Evolutionary conservation across 2,113 vertebrate species (phyloP).

Genomic region (Uropsilus gracilis): DNA sequence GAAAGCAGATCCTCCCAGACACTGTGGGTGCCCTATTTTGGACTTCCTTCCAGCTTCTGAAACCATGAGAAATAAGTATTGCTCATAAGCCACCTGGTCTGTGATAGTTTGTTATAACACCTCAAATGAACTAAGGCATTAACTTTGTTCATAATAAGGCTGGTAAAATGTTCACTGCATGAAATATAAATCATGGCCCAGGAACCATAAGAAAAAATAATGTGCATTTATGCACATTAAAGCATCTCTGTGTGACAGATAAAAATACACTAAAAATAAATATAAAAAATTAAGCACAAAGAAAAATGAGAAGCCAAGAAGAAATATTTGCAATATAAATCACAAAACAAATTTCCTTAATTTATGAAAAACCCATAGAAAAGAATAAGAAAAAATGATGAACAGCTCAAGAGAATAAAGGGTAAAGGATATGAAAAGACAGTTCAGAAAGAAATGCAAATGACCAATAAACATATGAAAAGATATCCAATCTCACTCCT

Average conservation of each 20-base stretch:
- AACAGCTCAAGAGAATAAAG: slow-evolving; percentile 47
- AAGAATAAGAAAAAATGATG: slow-evolving; percentile 21
- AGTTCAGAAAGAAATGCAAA: slow-evolving; percentile 61
- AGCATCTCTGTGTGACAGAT: neutral
- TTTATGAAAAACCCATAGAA: slow-evolving; percentile 46
- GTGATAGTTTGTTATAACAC: neutral
- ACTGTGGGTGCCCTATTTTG: neutral
- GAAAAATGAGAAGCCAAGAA: slow-evolving; percentile 46
- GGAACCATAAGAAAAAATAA: slow-evolving; percentile 5
- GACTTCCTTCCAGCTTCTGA: neutral
- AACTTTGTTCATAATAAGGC: neutral
- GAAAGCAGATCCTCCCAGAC: neutral
- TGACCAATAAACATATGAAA: slow-evolving; percentile 63
- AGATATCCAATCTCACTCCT: slow-evolving; percentile 29
- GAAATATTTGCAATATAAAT: slow-evolving; percentile 42
- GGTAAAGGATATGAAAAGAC: slow-evolving; percentile 59
- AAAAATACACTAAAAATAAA: slow-evolving; percentile 45
- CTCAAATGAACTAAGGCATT: neutral
- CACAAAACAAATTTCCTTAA: slow-evolving; percentile 58
- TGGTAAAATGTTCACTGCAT: neutral
- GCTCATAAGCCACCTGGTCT: neutral
- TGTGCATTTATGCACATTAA: slow-evolving; percentile 29
- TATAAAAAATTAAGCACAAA: slow-evolving; percentile 32
- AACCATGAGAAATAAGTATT: neutral
- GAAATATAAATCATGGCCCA: slow-evolving; percentile 10